phyloP scores from a whole-genome alignment of 2,797 vertebrate species.

The Rhinogobio ventralis region DNA sequence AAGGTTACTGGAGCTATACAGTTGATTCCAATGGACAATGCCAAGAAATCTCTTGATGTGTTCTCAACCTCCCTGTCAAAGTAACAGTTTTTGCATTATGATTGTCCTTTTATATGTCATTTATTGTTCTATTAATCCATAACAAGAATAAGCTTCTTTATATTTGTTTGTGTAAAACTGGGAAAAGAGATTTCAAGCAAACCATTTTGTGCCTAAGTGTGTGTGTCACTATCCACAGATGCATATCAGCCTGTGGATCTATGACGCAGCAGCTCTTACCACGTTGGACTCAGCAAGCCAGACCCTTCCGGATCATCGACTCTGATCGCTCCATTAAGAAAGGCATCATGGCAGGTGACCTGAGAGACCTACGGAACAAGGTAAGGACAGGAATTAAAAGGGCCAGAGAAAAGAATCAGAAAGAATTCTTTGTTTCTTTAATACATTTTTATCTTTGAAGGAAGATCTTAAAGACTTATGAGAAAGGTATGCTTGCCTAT shows the following conservation, averaged over 20 bases:
- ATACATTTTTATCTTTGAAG: not conserved
- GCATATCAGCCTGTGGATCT: constrained; percentile 81
- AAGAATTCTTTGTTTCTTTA: not conserved
- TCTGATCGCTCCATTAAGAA: constrained; percentile 87
- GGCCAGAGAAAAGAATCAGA: not conserved
- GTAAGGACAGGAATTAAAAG: constrained; percentile 70
- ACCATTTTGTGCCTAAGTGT: not conserved
- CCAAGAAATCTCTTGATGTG: constrained; percentile 89
- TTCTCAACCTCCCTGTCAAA: constrained; percentile 85
- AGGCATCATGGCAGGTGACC: constrained; percentile 83
- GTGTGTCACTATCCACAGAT: constrained; percentile 62
- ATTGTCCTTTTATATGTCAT: constrained; percentile 19
- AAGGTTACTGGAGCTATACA: constrained; percentile 40
- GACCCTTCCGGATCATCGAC: constrained; percentile 83
- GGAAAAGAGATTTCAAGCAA: not conserved
- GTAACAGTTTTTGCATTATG: constrained; percentile 75
- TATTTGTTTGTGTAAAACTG: not conserved
- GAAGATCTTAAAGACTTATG: not conserved
- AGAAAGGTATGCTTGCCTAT: not conserved
- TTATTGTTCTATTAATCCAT: constrained; percentile 14
- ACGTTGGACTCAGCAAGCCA: constrained; percentile 64
- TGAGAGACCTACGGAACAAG: constrained; percentile 84
- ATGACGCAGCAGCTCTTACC: constrained; percentile 86
- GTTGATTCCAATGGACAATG: constrained; percentile 84
- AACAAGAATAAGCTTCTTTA: constrained; percentile 1